Conservation (phyloP, 1,140 invertebrate species). For the Diorhabda sublineata region DNA sequence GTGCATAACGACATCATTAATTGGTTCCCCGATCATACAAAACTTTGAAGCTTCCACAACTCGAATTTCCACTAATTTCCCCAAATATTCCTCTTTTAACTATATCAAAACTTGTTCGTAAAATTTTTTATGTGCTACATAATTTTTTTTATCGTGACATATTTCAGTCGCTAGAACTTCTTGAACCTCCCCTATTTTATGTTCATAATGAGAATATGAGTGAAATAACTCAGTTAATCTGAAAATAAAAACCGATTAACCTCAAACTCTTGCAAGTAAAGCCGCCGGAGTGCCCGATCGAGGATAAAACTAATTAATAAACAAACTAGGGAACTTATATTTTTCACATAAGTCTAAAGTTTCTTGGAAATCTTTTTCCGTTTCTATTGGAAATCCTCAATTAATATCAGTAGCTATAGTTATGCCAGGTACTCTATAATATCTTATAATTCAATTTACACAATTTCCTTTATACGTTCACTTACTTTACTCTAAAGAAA, state of each 20-base stretch:
- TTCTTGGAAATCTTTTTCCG: conserved; percentile 83
- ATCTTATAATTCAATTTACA: background rate
- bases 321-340: conserved; percentile 90
- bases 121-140: conserved; percentile 91
- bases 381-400: conserved; percentile 98
- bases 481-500: conserved; percentile 69
- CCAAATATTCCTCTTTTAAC: conserved; percentile 71
- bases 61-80: conserved; percentile 75
- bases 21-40: conserved; percentile 74
- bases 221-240: too few relatives aligned
- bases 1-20: conserved; percentile 51
- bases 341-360: conserved; percentile 80
- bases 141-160: conserved; percentile 86
- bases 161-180: conserved; percentile 88
- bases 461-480: too few relatives aligned
- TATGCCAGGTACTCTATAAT: conserved; percentile 72
- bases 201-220: conserved; percentile 80
- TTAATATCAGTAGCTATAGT: conserved; percentile 98
- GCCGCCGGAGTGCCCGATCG: conserved; percentile 93
- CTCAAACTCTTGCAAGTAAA: too few relatives aligned
- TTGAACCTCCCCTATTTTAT: conserved; percentile 71
- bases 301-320: conserved; percentile 98
- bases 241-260: too few relatives aligned
- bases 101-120: conserved; percentile 93
- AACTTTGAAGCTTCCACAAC: conserved; percentile 78